These are phyloP conservation scores for Macroteleia sp. DNA, from an alignment of 2,888 invertebrate genomes.

Conservation along the genomic window DNA sequence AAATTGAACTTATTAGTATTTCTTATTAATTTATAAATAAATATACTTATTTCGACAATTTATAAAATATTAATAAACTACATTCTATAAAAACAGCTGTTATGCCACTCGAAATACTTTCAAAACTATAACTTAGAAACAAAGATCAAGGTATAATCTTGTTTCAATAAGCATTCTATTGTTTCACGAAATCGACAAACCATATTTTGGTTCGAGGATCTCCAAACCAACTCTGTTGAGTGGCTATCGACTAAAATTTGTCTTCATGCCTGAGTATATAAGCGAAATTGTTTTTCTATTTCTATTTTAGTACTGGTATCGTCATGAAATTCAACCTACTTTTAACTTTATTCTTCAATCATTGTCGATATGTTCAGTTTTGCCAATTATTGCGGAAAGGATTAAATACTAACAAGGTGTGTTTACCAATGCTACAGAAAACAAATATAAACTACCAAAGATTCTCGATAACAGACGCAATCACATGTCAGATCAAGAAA, in stretches of 20 bases:
- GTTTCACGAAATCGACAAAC: slow-evolving; percentile 4
- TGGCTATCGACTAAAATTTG: slow-evolving; percentile 12
- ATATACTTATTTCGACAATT: not conserved
- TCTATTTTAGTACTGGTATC: slow-evolving; percentile 5
- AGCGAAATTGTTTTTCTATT: slow-evolving; percentile 14
- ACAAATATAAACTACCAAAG: not conserved
- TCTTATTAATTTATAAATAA: too few relatives aligned
- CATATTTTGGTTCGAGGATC: slow-evolving; percentile 12
- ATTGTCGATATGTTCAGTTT: not conserved
- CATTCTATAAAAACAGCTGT: not conserved
- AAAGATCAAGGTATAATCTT: slow-evolving; percentile 14
- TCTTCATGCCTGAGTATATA: not conserved
- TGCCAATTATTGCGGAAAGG: not conserved
- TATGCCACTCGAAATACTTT: too few relatives aligned
- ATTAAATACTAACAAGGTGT: slow-evolving; percentile 1
- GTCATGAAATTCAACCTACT: slow-evolving; percentile 11
- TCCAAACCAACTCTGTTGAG: slow-evolving; percentile 9
- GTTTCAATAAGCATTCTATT: slow-evolving; percentile 12
- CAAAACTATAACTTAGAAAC: not conserved
- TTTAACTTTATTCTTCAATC: slow-evolving; percentile 7
- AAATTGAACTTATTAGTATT: too few relatives aligned
- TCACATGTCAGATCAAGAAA: too few relatives aligned
- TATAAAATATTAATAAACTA: too few relatives aligned
- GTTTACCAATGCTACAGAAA: not conserved
- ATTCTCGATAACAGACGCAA: too few relatives aligned